phyloP scores from a whole-genome alignment of 2,113 vertebrate species.

The Callaeas wilsoni region DNA sequence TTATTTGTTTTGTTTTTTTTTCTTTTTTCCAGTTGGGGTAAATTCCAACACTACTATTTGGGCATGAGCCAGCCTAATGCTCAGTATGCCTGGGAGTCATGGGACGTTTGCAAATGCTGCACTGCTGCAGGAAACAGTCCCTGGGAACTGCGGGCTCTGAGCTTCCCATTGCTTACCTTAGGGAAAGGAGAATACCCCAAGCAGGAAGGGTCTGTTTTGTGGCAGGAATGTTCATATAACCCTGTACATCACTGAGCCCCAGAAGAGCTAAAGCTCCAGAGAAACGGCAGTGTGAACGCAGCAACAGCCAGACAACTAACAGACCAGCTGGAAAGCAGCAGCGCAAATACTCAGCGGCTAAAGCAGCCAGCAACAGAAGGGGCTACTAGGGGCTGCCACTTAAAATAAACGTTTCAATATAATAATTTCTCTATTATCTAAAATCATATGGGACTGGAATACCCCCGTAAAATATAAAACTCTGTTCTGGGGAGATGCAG shows the following conservation, averaged over 20 bases:
- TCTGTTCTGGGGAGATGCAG: background rate
- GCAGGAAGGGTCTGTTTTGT: background rate
- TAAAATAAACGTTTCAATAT: background rate
- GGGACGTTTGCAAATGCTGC: background rate
- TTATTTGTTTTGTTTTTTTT: background rate
- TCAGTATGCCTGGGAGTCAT: background rate
- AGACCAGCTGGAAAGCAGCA: background rate
- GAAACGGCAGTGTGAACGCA: background rate
- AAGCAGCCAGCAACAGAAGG: background rate
- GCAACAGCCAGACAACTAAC: background rate
- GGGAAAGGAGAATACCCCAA: slow-evolving; percentile 9
- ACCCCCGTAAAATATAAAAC: background rate
- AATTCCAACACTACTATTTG: background rate
- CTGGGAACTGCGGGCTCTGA: background rate
- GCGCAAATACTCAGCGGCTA: background rate
- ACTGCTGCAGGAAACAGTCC: slow-evolving; percentile 1
- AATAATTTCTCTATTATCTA: background rate
- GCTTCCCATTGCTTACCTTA: slow-evolving; percentile 9
- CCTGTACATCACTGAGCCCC: background rate
- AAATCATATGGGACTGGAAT: background rate
- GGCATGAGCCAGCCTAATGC: background rate
- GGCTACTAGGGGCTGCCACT: background rate
- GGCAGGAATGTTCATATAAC: background rate
- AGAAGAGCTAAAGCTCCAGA: background rate
- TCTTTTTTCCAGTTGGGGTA: background rate